Percentiles rank a stretch among this genome's conserved stretches.
Conservation (phyloP, 1,140 invertebrate species). For the Berghia stephanieae region DNA sequence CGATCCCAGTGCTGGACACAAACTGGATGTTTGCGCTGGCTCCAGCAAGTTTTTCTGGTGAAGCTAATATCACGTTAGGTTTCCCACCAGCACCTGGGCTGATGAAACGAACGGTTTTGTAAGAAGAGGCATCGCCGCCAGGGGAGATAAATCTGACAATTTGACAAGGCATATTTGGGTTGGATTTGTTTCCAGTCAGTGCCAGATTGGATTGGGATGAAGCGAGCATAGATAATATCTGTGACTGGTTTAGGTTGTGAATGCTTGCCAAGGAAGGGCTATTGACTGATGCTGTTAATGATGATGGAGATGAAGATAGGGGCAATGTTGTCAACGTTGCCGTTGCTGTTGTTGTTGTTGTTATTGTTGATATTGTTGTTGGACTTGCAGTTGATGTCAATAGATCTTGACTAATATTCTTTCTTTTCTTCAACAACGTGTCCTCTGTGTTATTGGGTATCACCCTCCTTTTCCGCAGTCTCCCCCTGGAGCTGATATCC, state of each 20-base stretch:
- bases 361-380: neutral
- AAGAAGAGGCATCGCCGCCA: neutral
- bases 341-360: neutral
- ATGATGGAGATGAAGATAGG: neutral
- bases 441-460: slow-evolving; percentile 62
- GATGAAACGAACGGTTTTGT: neutral
- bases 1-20: slow-evolving; percentile 22
- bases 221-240: neutral
- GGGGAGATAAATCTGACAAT: slow-evolving; percentile 1
- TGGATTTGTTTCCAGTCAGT: neutral
- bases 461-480: slow-evolving; percentile 57
- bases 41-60: slow-evolving; percentile 16
- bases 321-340: too few relatives aligned
- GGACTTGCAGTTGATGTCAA: too few relatives aligned
- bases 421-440: slow-evolving; percentile 44
- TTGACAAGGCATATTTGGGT: neutral
- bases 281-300: too few relatives aligned
- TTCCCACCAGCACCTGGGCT: too few relatives aligned
- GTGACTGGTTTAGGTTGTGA: too few relatives aligned
- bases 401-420: slow-evolving; percentile 35
- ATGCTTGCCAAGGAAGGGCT: too few relatives aligned
- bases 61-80: slow-evolving; percentile 14
- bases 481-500: slow-evolving; percentile 56
- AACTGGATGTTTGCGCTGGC: slow-evolving; percentile 20
- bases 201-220: neutral